Evolutionary conservation across 2,888 invertebrate genomes (phyloP), one percentile per base, ranked within the genome.

Genomic region (Eupithecia exiguata): DNA sequence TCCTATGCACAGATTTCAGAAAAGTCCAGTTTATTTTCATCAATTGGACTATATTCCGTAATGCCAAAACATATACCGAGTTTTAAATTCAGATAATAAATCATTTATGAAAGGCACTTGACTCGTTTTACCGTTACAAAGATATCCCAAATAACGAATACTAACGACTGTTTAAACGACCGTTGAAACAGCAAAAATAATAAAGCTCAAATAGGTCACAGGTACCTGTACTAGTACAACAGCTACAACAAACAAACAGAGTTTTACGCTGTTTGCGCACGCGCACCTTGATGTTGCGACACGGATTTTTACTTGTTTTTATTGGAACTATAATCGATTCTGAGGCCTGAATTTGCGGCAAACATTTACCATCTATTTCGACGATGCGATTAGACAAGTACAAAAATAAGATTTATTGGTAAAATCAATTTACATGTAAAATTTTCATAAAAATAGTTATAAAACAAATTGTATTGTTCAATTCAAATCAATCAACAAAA

Each of bases 151-250:
- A 62, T 40, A 66, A 66, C 40, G 38, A 65, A n/a, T 65, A 18
- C 21, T 18, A 61, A 65, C 40, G 12, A 25, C 40, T 68, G 21
- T 35, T 68, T 58, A 49, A 69, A 69, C 75, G 81, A 80, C 81
- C 88, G 86, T 89, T 87, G 89, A 89, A 86, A 74, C 78, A 74
- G 81, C 77, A 86, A 87, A 88, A 88, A 89, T 88, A 89, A 90
- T 88, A 87, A 84, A 82, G 83, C 83, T 84, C 21, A 83, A 89
- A 86, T 88, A 81, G 84, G 86, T 86, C 87, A 83, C 84, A 81
- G 82, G 70, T 78, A 77, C 77, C 78, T 71, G 71, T 77, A 21
- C 53, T 10, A 58, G 74, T 74, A 65, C 78, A 72, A 71, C 77
- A 77, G 74, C 35, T 30, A 46, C 68, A 70, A 38, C 68, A 72